phyloP scores from a whole-genome alignment of 2,797 vertebrate genomes.

The Siniperca obscura region DNA sequence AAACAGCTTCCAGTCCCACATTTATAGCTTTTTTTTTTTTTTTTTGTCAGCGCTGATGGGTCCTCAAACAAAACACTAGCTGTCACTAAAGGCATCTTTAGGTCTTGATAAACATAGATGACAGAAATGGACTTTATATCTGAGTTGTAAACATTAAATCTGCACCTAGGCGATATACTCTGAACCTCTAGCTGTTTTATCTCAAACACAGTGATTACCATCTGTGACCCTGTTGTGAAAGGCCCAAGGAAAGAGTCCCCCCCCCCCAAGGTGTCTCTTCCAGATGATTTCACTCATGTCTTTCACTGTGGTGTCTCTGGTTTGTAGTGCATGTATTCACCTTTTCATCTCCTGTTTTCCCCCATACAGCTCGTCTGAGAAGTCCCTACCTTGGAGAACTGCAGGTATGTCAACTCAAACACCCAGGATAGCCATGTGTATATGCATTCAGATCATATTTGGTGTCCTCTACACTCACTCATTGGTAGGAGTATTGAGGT shows the following conservation, averaged over 20 bases:
- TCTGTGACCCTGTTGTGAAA: constrained; percentile 38
- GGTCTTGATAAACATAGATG: constrained; percentile 36
- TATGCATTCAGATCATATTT: constrained; percentile 7
- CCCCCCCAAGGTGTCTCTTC: constrained; percentile 30
- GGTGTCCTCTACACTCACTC: not conserved
- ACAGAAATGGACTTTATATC: constrained; percentile 43
- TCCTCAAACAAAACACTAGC: constrained; percentile 32
- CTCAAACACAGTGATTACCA: constrained; percentile 23
- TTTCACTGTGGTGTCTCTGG: constrained; percentile 23
- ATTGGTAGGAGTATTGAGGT: not conserved
- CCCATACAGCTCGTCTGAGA: constrained; percentile 94
- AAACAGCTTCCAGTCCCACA: not conserved
- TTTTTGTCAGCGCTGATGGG: not conserved
- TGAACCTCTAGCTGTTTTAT: constrained; percentile 30
- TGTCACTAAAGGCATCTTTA: constrained; percentile 50
- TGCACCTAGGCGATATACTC: not conserved
- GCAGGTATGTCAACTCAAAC: constrained; percentile 86
- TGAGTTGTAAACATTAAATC: constrained; percentile 34
- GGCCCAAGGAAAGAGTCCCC: constrained; percentile 7
- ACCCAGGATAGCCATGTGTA: not conserved
- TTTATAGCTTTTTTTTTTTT: constrained; percentile 7
- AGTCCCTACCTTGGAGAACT: constrained; percentile 97
- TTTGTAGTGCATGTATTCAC: constrained; percentile 35
- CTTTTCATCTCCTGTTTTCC: constrained; percentile 42
- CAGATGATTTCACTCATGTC: constrained; percentile 36